These are phyloP conservation scores for Drosophila teissieri DNA, from an alignment of 1,140 invertebrate species.

Conservation along the genomic window DNA sequence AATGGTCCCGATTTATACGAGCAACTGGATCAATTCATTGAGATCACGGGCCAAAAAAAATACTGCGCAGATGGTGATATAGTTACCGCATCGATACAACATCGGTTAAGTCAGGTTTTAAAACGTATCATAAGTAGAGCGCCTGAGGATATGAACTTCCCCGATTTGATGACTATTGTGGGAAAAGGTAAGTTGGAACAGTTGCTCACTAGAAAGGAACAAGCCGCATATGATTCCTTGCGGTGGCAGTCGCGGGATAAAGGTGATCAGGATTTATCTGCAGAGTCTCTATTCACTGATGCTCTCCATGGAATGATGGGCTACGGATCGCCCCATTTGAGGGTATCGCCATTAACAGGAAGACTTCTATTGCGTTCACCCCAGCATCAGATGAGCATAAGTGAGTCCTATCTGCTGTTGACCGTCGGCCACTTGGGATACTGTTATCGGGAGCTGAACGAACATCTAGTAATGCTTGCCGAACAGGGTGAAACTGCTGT, in stretches of 20 bases:
- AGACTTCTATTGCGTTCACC: conserved; percentile 44
- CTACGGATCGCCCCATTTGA: conserved; percentile 42
- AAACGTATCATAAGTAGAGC: neutral
- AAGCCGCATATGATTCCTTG: conserved; percentile 16
- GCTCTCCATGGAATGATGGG: conserved; percentile 49
- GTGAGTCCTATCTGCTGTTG: conserved; percentile 54
- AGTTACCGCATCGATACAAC: neutral
- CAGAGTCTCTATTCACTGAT: conserved; percentile 14
- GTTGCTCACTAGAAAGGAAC: conserved; percentile 28
- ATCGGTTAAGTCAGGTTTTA: neutral
- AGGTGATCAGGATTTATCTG: neutral
- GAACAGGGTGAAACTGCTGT: conserved; percentile 7
- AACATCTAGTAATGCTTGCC: conserved; percentile 6
- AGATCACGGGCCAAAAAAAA: conserved; percentile 12
- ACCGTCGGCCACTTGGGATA: conserved; percentile 42
- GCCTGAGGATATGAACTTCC: neutral
- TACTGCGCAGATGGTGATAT: neutral
- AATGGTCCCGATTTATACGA: conserved; percentile 40
- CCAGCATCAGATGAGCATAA: conserved; percentile 45
- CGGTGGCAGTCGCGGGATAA: conserved; percentile 16
- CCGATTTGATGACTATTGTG: neutral
- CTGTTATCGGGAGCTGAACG: conserved; percentile 24
- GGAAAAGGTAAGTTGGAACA: conserved; percentile 16
- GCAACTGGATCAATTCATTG: conserved; percentile 48
- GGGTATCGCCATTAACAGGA: conserved; percentile 4